phyloP scores from a whole-genome alignment of 2,888 invertebrate genomes.

The Nesidiocoris tenuis region DNA sequence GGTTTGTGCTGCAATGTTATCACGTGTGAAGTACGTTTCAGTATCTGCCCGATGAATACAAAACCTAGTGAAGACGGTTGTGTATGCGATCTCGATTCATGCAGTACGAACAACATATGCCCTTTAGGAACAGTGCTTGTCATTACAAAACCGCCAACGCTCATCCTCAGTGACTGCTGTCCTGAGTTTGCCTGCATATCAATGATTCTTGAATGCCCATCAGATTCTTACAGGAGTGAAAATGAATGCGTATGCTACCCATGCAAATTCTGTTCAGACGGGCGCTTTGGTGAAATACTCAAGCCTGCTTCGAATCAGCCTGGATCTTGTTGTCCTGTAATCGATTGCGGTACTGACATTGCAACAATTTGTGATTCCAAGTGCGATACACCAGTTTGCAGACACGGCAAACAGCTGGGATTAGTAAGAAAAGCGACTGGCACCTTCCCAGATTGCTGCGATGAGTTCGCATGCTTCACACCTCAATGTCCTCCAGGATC shows the following conservation, averaged over 20 bases:
- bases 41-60: not conserved
- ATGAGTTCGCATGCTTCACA: not conserved
- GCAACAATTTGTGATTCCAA: too few relatives aligned
- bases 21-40: too few relatives aligned
- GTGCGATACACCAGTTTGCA: too few relatives aligned
- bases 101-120: too few relatives aligned
- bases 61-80: not conserved
- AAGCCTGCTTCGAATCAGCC: too few relatives aligned
- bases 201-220: not conserved
- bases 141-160: not conserved
- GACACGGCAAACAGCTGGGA: not conserved
- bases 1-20: not conserved
- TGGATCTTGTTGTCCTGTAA: too few relatives aligned
- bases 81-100: not conserved
- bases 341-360: too few relatives aligned
- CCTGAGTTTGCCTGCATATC: not conserved
- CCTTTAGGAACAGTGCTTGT: too few relatives aligned
- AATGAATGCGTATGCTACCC: not conserved
- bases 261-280: too few relatives aligned
- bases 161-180: not conserved
- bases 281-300: too few relatives aligned
- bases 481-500: not conserved
- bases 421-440: not conserved
- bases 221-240: not conserved
- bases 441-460: not conserved